Percentiles rank a stretch among this genome's conserved stretches.
These are phyloP conservation scores for Rhagoletis pomonella DNA, from an alignment of 1,140 invertebrate genomes.

Conservation along the genomic window DNA sequence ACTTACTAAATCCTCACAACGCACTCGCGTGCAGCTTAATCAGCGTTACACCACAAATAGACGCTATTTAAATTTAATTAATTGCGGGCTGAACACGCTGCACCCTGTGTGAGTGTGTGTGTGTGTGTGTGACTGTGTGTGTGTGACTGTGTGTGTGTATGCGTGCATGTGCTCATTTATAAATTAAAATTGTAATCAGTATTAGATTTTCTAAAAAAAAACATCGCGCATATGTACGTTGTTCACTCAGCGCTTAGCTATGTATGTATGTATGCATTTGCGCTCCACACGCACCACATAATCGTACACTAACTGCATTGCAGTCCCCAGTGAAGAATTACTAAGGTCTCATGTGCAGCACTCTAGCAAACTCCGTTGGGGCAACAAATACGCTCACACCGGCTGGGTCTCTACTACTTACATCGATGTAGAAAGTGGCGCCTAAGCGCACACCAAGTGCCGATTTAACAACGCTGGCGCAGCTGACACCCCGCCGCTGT, in stretches of 20 bases:
- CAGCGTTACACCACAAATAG: constrained; percentile 1
- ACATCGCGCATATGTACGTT: neutral
- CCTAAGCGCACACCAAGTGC: too few relatives aligned
- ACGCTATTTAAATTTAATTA: constrained; percentile 49
- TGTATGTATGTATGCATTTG: too few relatives aligned
- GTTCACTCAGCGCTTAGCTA: neutral
- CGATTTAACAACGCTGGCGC: neutral
- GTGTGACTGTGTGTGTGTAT: neutral
- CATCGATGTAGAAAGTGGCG: neutral
- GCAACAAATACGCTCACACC: neutral
- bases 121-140: neutral
- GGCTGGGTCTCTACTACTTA: neutral
- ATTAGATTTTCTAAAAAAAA: neutral
- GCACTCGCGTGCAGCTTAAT: neutral
- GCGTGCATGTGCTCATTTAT: neutral
- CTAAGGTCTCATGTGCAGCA: constrained; percentile 36
- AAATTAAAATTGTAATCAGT: constrained; percentile 27
- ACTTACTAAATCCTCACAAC: too few relatives aligned
- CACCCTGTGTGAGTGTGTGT: neutral
- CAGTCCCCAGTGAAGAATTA: constrained; percentile 33
- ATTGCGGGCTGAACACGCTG: neutral
- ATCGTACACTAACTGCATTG: neutral
- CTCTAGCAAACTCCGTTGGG: constrained; percentile 17
- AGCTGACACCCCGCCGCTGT: neutral
- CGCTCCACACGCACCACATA: neutral